phyloP scores from a whole-genome alignment of 2,797 vertebrate species.

The Malacoraja senta region DNA sequence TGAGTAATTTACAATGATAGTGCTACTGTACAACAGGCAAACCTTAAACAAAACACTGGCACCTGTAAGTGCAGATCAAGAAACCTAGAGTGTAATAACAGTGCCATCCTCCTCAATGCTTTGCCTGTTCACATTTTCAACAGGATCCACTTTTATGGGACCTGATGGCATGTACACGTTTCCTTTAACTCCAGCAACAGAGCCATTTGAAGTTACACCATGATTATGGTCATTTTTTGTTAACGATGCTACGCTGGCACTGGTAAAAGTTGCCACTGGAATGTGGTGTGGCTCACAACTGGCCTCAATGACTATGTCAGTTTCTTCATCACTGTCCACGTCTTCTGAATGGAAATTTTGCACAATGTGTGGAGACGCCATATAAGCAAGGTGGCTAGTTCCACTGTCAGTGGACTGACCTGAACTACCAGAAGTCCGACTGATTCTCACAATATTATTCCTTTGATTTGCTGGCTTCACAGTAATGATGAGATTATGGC shows the following conservation, averaged over 20 bases:
- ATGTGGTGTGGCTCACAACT: slow-evolving; percentile 63
- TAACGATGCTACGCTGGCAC: slow-evolving; percentile 67
- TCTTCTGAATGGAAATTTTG: slow-evolving; percentile 73
- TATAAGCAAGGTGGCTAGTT: slow-evolving; percentile 64
- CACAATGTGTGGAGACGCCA: slow-evolving; percentile 62
- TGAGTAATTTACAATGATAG: neutral
- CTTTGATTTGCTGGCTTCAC: slow-evolving; percentile 94
- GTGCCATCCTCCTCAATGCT: slow-evolving; percentile 89
- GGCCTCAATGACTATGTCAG: slow-evolving; percentile 81
- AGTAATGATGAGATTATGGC: slow-evolving; percentile 93
- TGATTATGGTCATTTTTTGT: slow-evolving; percentile 74
- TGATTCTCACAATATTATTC: slow-evolving; percentile 82
- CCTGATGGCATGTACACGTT: slow-evolving; percentile 52
- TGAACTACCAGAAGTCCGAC: slow-evolving; percentile 80
- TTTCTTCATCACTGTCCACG: slow-evolving; percentile 80
- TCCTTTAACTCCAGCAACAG: slow-evolving; percentile 57
- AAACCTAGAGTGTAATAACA: slow-evolving; percentile 79
- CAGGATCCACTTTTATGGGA: slow-evolving; percentile 52
- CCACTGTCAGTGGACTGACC: slow-evolving; percentile 86
- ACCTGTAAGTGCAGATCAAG: slow-evolving; percentile 41
- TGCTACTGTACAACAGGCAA: slow-evolving; percentile 3
- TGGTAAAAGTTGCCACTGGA: slow-evolving; percentile 52
- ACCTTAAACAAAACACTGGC: slow-evolving; percentile 28
- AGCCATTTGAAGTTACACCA: slow-evolving; percentile 70
- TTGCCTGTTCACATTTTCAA: slow-evolving; percentile 55